phyloP scores from a whole-genome alignment of 2,888 invertebrate genomes.

The Aleiodes leptofemur region DNA sequence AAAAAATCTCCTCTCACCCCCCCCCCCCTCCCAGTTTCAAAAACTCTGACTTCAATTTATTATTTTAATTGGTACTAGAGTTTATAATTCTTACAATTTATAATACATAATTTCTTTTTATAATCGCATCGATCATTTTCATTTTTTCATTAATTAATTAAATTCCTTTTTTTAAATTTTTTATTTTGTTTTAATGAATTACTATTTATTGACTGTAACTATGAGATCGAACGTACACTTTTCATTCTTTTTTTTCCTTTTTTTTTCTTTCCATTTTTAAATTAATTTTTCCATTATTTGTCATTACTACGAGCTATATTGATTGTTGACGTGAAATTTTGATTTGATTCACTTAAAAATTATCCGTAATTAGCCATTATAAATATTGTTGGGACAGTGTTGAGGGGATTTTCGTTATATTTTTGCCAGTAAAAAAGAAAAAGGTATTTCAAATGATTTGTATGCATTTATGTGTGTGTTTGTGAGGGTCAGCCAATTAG shows the following conservation, averaged over 20 bases:
- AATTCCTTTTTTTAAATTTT: constrained; percentile 27
- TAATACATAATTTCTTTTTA: constrained; percentile 37
- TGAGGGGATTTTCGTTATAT: constrained; percentile 14
- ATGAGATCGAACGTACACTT: constrained; percentile 55
- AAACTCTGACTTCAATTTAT: constrained; percentile 25
- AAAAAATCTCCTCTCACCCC: neutral
- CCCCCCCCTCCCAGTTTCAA: neutral
- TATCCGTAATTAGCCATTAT: constrained; percentile 27
- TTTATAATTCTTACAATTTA: constrained; percentile 41
- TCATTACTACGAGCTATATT: constrained; percentile 48
- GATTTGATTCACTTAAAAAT: constrained; percentile 26
- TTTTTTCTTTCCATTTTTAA: constrained; percentile 54
- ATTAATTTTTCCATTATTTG: constrained; percentile 62
- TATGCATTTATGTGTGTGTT: neutral
- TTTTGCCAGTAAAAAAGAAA: constrained; percentile 42
- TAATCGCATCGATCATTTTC: constrained; percentile 28
- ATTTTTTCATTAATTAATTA: neutral
- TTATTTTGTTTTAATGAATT: constrained; percentile 36
- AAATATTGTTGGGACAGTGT: constrained; percentile 14
- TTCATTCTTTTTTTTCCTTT: constrained; percentile 50
- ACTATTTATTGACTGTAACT: constrained; percentile 59
- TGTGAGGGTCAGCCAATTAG: constrained; percentile 55
- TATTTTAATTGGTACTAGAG: constrained; percentile 42
- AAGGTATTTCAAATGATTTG: neutral
- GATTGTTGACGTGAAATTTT: constrained; percentile 26